phyloP scores from a whole-genome alignment of 2,797 vertebrate genomes.

The Todus mexicanus region DNA sequence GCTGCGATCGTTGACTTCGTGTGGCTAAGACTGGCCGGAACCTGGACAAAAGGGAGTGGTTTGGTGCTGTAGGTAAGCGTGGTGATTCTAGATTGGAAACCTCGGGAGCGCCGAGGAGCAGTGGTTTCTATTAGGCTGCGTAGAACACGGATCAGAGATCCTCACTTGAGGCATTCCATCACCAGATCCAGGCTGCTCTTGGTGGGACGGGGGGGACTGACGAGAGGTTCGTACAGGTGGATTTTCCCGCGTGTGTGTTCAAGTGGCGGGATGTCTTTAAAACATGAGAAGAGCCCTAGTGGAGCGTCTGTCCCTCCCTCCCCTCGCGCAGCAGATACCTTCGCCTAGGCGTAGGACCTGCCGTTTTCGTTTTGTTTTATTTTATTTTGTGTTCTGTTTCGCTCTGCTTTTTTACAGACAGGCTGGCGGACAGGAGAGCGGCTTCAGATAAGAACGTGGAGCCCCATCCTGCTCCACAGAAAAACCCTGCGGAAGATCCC shows the following conservation, averaged over 20 bases:
- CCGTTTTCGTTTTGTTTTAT: slow-evolving; percentile 74
- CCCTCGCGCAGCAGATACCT: background rate
- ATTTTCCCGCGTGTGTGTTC: background rate
- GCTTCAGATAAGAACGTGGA: slow-evolving; percentile 80
- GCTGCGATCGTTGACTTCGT: background rate
- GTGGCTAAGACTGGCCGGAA: background rate
- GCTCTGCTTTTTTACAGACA: slow-evolving; percentile 85
- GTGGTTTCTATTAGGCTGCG: background rate
- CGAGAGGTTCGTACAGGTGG: background rate
- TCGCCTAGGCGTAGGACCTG: slow-evolving; percentile 22
- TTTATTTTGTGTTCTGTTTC: slow-evolving; percentile 76
- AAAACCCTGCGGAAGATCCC: slow-evolving; percentile 86
- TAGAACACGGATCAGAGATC: accelerated
- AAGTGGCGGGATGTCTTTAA: background rate
- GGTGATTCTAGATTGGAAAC: background rate
- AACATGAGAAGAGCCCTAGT: background rate
- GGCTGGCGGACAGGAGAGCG: slow-evolving; percentile 81
- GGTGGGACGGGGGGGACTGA: background rate
- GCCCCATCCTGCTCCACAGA: slow-evolving; percentile 73
- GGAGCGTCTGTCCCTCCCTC: background rate
- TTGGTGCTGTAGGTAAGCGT: background rate
- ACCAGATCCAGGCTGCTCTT: background rate
- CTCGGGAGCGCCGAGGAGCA: background rate
- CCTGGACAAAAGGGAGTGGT: background rate
- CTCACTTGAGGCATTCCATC: background rate